Evolutionary conservation across 1,140 invertebrate species (phyloP), one percentile per base, ranked within the genome.

Genomic region (Heliconius hermathena): DNA sequence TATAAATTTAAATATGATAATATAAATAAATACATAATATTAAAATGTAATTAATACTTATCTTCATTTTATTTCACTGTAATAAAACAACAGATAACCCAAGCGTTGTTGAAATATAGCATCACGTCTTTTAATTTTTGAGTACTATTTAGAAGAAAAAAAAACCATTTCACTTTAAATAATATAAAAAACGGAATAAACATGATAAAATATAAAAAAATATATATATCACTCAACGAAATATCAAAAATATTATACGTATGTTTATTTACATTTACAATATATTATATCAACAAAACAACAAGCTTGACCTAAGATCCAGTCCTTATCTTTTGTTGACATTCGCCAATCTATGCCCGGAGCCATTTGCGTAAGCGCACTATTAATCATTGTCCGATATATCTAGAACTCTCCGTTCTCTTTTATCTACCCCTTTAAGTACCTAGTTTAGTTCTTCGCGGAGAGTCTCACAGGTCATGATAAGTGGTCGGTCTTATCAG

Each of bases 281-380:
- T 52, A 26, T 66, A 26, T 29, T 66, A 13, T 66, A 66, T 66
- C 26, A 66, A 83, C 78, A 82, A 89, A 87, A 91, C 83, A 90
- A 89, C 82, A 85, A 83, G 81, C 86, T 79, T 90, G 91, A 94
- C 91, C 90, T 88, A 83, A 80, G 80, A 81, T 78, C 82, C 75
- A 85, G 79, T 84, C 84, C 85, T 87, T 92, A 93, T 93, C 91
- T 81, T 52, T 38, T 90, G 87, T 91, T 93, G 90, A 93, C 91
- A 92, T 85, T 92, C 87, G 87, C 87, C 87, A 89, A 91, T 88
- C 66, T 86, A 60, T 86, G 82, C 52, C 85, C 85, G 88, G 88
- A 90, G 88, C 86, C 89, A 92, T 94, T 93, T 94, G 91, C 92
- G 92, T 93, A 94, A 93, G 91, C 87, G 82, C 79, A 81, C 81